phyloP scores from a whole-genome alignment of 2,888 invertebrate species.

The Entomobrya multifasciata region DNA sequence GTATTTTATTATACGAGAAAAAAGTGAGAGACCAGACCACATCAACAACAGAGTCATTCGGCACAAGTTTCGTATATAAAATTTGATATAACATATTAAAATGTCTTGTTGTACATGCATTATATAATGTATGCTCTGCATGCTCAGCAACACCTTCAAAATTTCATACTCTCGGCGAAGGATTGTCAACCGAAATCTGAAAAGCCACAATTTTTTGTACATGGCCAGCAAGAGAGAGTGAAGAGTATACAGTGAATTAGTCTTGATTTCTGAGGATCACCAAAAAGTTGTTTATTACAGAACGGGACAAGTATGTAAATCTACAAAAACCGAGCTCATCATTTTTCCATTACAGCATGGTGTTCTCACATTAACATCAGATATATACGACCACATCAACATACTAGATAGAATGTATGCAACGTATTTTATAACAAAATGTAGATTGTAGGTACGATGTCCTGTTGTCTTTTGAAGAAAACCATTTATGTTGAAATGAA shows the following conservation, averaged over 20 bases:
- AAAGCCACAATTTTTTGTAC: slow-evolving; percentile 59
- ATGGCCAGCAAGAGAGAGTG: neutral
- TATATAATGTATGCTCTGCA: slow-evolving; percentile 30
- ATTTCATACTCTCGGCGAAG: slow-evolving; percentile 32
- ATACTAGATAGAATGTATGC: neutral
- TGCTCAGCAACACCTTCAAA: slow-evolving; percentile 54
- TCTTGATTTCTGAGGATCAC: slow-evolving; percentile 58
- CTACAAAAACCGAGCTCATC: slow-evolving; percentile 72
- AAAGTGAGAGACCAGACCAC: neutral
- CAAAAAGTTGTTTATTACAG: slow-evolving; percentile 68
- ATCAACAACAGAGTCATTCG: slow-evolving; percentile 31
- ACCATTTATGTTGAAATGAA: slow-evolving; percentile 12
- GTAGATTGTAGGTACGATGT: neutral
- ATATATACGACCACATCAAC: slow-evolving; percentile 50
- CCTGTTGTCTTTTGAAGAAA: too few relatives aligned
- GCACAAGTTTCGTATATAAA: slow-evolving; percentile 32
- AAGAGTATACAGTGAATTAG: slow-evolving; percentile 44
- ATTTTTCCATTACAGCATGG: slow-evolving; percentile 69
- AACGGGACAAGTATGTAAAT: slow-evolving; percentile 72
- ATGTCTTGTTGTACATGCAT: slow-evolving; percentile 19
- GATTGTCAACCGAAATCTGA: slow-evolving; percentile 70
- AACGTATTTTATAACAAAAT: neutral
- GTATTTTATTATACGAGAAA: slow-evolving; percentile 30
- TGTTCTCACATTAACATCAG: slow-evolving; percentile 70
- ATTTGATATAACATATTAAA: neutral